phyloP scores from a whole-genome alignment of 2,113 vertebrate genomes.

The Paradoxurus hermaphroditus region DNA sequence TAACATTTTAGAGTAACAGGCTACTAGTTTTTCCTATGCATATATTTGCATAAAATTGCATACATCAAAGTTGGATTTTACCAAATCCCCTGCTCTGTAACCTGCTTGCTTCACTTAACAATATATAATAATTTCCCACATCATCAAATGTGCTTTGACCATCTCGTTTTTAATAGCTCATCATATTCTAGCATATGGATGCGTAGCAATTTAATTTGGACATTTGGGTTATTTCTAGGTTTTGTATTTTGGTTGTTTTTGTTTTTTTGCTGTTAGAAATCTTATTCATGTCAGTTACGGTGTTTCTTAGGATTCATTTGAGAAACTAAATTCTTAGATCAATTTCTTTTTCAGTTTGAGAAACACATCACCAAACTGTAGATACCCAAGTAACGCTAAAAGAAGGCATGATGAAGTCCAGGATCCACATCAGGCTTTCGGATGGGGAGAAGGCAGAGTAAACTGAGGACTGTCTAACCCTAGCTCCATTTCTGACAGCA shows the following conservation, averaged over 20 bases:
- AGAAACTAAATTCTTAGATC: slow-evolving; percentile 3
- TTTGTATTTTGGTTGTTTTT: not conserved
- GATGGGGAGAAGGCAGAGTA: accelerated
- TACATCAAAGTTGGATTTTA: slow-evolving; percentile 53
- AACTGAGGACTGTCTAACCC: not conserved
- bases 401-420: not conserved
- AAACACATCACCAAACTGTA: not conserved
- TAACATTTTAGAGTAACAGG: slow-evolving; percentile 60
- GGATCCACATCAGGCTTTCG: not conserved
- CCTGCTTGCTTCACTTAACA: slow-evolving; percentile 39
- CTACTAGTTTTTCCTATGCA: slow-evolving; percentile 57
- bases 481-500: not conserved
- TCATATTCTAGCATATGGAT: not conserved
- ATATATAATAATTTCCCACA: not conserved
- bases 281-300: not conserved
- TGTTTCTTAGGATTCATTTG: not conserved
- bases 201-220: not conserved
- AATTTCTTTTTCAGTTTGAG: not conserved
- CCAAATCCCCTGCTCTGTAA: slow-evolving; percentile 9
- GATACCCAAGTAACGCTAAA: not conserved
- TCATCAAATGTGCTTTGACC: not conserved
- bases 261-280: not conserved
- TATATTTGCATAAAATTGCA: slow-evolving; percentile 67
- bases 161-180: not conserved
- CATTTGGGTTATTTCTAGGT: not conserved